A percentile compares a stretch with the other conserved stretches of the same genome.
phyloP scores from a whole-genome alignment of 2,888 invertebrate genomes.

The Halocaridina rubra region DNA sequence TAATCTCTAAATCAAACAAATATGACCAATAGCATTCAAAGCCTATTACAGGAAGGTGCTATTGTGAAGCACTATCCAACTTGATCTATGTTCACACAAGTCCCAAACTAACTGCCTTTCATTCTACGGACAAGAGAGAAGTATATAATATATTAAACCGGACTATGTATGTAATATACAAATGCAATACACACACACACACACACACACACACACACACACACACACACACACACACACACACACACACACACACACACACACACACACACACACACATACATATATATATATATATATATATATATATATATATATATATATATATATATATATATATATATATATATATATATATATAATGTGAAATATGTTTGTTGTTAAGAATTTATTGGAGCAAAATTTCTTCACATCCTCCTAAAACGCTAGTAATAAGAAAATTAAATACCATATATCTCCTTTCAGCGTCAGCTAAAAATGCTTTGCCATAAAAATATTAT shows the following conservation, averaged over 20 bases:
- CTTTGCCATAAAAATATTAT: background rate
- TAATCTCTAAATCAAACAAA: too few relatives aligned
- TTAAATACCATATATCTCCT: too few relatives aligned
- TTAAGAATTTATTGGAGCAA: background rate
- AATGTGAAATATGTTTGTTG: background rate
- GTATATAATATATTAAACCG: too few relatives aligned
- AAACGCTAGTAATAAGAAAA: too few relatives aligned
- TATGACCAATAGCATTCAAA: background rate
- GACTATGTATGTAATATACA: background rate
- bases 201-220: background rate
- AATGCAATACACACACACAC: background rate
- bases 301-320: conserved; percentile 20
- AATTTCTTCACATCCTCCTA: too few relatives aligned
- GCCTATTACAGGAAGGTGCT: background rate
- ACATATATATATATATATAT: conserved; percentile 15
- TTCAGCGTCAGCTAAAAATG: too few relatives aligned
- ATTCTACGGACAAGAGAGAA: too few relatives aligned
- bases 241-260: background rate
- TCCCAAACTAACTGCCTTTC: background rate
- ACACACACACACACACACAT: background rate
- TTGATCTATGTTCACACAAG: background rate
- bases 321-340: conserved; percentile 7
- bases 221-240: background rate
- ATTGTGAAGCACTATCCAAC: background rate
- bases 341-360: conserved; percentile 6